phyloP scores from a whole-genome alignment of 2,113 vertebrate species.

The Furnarius figulus region DNA sequence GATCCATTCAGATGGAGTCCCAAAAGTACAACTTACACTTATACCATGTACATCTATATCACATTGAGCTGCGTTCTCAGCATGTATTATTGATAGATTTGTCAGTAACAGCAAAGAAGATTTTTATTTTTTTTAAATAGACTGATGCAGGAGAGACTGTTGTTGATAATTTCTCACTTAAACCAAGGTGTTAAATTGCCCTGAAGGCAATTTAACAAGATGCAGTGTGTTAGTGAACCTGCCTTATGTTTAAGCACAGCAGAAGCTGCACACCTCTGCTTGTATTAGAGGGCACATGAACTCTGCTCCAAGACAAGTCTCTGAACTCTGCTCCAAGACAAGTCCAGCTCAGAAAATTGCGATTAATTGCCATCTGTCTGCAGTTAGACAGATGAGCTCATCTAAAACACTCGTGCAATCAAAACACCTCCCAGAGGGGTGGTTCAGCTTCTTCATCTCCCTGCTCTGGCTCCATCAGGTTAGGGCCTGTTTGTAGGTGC shows the following conservation, averaged over 20 bases:
- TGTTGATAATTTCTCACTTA: neutral
- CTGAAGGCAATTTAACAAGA: neutral
- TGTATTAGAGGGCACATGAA: neutral
- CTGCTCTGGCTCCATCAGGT: neutral
- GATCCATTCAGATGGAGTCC: neutral
- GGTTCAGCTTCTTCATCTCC: neutral
- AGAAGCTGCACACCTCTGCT: neutral
- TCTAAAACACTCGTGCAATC: neutral
- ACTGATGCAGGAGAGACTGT: neutral
- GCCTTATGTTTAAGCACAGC: neutral
- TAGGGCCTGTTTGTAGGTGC: neutral
- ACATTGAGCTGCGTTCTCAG: neutral
- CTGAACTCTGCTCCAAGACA: constrained; percentile 1
- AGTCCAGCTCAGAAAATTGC: neutral
- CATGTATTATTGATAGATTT: neutral
- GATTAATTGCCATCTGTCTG: constrained; percentile 17
- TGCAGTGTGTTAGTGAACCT: neutral
- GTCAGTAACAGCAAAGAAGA: neutral
- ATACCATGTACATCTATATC: neutral
- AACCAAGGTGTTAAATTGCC: neutral
- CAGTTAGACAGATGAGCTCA: constrained; percentile 24
- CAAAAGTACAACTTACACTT: neutral
- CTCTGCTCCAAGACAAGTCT: neutral
- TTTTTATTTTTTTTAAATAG: neutral
- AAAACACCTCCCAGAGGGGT: neutral